phyloP scores from a whole-genome alignment of 2,888 invertebrate genomes.

The Tiphia femorata region DNA sequence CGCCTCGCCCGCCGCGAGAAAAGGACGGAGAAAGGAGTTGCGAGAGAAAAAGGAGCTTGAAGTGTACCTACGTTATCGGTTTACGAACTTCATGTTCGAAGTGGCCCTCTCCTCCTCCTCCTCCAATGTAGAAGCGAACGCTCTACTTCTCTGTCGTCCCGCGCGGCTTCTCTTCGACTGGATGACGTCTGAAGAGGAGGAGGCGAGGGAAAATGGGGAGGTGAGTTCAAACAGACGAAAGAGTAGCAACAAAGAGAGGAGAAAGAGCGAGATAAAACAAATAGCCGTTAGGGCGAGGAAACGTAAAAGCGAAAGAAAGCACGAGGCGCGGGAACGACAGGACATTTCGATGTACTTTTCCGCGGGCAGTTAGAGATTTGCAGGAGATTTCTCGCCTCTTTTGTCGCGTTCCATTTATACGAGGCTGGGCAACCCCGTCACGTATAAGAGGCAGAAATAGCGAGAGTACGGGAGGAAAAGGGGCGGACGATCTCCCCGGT shows the following conservation, averaged over 20 bases:
- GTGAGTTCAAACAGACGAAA: too few relatives aligned
- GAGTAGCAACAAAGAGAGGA: too few relatives aligned
- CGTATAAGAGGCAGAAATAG: too few relatives aligned
- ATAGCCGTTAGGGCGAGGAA: neutral
- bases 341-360: neutral
- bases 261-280: too few relatives aligned
- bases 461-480: too few relatives aligned
- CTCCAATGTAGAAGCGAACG: constrained; percentile 7
- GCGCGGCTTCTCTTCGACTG: constrained; percentile 17
- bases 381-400: too few relatives aligned
- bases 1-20: neutral
- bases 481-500: too few relatives aligned
- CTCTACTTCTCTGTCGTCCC: constrained; percentile 8
- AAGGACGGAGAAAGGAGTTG: constrained; percentile 8
- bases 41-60: too few relatives aligned
- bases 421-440: too few relatives aligned
- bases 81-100: constrained; percentile 19
- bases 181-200: neutral
- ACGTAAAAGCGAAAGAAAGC: neutral
- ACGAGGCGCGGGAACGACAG: neutral
- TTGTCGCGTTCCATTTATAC: too few relatives aligned
- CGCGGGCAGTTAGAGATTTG: constrained; percentile 16
- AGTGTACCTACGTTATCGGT: constrained; percentile 20
- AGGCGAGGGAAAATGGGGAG: too few relatives aligned
- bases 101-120: too few relatives aligned